Evolutionary conservation across 2,113 vertebrate genomes (phyloP), one percentile per base, ranked within the genome.

Genomic region (Leucopsar rothschildi): DNA sequence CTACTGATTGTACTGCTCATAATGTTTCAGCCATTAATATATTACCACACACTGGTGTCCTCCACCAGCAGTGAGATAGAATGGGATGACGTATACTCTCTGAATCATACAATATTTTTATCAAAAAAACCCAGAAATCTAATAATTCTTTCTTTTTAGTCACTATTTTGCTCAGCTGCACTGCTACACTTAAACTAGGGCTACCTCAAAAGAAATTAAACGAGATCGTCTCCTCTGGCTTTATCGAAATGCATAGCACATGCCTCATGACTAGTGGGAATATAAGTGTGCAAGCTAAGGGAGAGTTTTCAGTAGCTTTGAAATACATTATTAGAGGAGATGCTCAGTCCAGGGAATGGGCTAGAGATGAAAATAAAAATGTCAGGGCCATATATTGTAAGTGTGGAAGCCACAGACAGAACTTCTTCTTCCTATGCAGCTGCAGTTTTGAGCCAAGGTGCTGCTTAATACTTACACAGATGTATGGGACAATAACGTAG

Each of bases 201-300:
- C 45, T 56, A 19, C 18, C 35, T 52, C 29, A 29, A 35, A 44
- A 14, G 29, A 57, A 56, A 44, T 27, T 52, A 47, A 69, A 21
- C 2, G 5, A 35, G 39, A 39, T 52, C 21, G 14, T 52, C 40
- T 69, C 7, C 45, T 70, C 33, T 47, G 18, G 4, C 23, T 78
- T 16, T 49, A 35, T 21, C 19, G 28, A 49, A 56, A 47, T 12
- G 11, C 21, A 13, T 0, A 2, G 11, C 44, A 59, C 1, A 1
- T 7, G 7, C 10, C 11, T 60, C 6, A 4, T 23, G 24, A 15
- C 42, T 15, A 5, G 12, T 22, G 40, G 44, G 15, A 15, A 40
- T 40, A 6, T 3, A 64, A 40, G 3, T 12, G 29, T 24, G 16
- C 31, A 37, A 19, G 45, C 4, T 40, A 55, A 50, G 12, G n/a